A percentile compares a stretch with the other conserved stretches of the same genome.
phyloP scores from a whole-genome alignment of 30 jellyfish, hydroid and myxozoan genomes.

The Aurelia sp. region DNA sequence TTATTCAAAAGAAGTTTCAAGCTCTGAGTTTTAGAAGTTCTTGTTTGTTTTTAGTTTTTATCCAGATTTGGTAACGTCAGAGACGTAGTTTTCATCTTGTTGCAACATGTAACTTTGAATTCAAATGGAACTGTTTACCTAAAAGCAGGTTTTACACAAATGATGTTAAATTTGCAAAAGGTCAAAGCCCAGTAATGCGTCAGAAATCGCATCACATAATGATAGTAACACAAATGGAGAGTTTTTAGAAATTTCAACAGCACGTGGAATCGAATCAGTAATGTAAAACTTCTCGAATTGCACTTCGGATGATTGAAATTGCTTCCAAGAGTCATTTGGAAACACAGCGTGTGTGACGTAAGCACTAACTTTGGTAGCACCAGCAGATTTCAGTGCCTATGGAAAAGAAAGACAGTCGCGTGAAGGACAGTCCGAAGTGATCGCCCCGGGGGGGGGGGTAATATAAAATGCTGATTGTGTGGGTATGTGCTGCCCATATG shows the following conservation, averaged over 20 bases:
- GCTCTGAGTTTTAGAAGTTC: too few species aligned
- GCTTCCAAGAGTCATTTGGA: conserved; percentile 94
- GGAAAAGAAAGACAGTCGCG: neutral
- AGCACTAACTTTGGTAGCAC: conserved; percentile 87
- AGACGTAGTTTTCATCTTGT: too few species aligned
- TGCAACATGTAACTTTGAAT: too few species aligned
- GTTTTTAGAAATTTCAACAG: conserved; percentile 70
- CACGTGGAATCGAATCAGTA: conserved; percentile 97
- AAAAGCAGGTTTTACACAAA: too few species aligned
- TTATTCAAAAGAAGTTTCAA: too few species aligned
- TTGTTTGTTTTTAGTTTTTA: too few species aligned
- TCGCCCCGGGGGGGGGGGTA: too few species aligned
- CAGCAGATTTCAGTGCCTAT: conserved; percentile 75
- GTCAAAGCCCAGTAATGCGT: conserved; percentile 82
- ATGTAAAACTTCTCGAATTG: conserved; percentile 81
- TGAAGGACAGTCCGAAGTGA: too few species aligned
- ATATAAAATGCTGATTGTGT: too few species aligned
- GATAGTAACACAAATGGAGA: conserved; percentile 81
- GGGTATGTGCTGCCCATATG: too few species aligned
- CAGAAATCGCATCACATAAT: conserved; percentile 78
- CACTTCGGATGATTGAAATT: conserved; percentile 55
- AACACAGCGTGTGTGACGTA: conserved; percentile 93
- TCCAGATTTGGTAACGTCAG: too few species aligned
- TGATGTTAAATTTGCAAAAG: neutral
- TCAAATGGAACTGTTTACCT: too few species aligned